phyloP scores from a whole-genome alignment of 2,888 invertebrate genomes.

The Phengaris arion region DNA sequence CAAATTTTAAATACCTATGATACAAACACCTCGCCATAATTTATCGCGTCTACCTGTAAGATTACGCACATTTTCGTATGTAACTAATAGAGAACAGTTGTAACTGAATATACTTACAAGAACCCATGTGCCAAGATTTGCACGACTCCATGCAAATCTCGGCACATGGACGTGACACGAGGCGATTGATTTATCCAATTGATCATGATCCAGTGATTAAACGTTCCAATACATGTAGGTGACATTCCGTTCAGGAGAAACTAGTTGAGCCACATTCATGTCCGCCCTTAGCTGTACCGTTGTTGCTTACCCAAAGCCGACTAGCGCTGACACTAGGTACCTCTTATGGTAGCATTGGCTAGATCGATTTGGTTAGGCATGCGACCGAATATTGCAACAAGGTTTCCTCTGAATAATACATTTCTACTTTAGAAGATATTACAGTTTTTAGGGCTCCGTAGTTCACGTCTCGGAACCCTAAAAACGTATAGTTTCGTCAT shows the following conservation, averaged over 20 bases:
- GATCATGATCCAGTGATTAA: conserved; percentile 36
- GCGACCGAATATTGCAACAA: neutral
- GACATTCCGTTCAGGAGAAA: conserved; percentile 70
- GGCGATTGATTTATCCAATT: conserved; percentile 27
- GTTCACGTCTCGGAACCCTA: neutral
- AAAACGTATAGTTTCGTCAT: neutral
- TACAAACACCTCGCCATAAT: no score
- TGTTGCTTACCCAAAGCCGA: conserved; percentile 47
- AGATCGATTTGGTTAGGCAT: neutral
- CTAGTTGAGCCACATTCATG: conserved; percentile 70
- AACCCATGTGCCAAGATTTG: no score
- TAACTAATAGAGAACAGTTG: no score
- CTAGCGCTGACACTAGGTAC: conserved; percentile 44
- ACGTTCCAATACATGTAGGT: conserved; percentile 53
- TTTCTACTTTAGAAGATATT: no score
- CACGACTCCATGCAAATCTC: neutral
- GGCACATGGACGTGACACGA: conserved; percentile 5
- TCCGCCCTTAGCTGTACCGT: conserved; percentile 68
- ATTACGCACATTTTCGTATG: no score
- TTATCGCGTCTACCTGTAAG: no score
- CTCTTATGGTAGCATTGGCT: neutral
- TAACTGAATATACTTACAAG: no score
- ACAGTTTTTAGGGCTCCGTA: neutral
- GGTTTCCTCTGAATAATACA: neutral
- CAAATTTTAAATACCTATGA: neutral